These are phyloP conservation scores for Puffinus mauretanicus DNA, from an alignment of 2,113 vertebrate species.

Conservation along the genomic window DNA sequence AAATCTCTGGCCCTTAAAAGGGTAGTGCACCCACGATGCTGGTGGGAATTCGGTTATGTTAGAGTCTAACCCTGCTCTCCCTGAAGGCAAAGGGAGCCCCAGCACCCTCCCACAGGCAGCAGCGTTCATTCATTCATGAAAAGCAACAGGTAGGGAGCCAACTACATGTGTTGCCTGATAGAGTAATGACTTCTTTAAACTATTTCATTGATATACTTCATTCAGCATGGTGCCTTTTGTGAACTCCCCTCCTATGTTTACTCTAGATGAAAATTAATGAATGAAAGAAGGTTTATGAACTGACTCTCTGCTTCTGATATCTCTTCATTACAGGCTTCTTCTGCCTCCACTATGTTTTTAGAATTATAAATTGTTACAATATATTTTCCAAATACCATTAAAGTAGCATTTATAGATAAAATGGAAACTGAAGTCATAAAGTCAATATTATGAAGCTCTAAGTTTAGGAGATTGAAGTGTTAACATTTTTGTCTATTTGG, in stretches of 20 bases:
- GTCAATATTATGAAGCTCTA: constrained; percentile 20
- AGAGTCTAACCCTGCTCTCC: neutral
- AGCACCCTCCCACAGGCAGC: neutral
- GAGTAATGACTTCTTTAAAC: neutral
- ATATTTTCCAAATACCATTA: neutral
- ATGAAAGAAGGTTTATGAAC: neutral
- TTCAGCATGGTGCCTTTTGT: neutral
- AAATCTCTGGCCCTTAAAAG: neutral
- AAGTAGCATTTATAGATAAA: constrained; percentile 24
- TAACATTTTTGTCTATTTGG: constrained; percentile 8
- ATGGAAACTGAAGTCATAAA: constrained; percentile 44
- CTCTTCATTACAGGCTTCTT: neutral
- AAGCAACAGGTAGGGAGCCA: neutral
- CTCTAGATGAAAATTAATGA: neutral
- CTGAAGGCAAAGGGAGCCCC: neutral
- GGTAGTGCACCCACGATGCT: neutral
- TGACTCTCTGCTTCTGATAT: neutral
- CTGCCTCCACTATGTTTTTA: neutral
- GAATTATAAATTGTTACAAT: constrained; percentile 32
- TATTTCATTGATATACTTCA: neutral
- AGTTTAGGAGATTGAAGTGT: constrained; percentile 17
- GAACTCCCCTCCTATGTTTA: neutral
- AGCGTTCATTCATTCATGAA: neutral
- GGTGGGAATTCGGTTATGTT: neutral
- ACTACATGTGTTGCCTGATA: neutral